Base-by-base conservation (phyloP, 2,113 vertebrate species). In the Geothlypis trichas region DNA sequence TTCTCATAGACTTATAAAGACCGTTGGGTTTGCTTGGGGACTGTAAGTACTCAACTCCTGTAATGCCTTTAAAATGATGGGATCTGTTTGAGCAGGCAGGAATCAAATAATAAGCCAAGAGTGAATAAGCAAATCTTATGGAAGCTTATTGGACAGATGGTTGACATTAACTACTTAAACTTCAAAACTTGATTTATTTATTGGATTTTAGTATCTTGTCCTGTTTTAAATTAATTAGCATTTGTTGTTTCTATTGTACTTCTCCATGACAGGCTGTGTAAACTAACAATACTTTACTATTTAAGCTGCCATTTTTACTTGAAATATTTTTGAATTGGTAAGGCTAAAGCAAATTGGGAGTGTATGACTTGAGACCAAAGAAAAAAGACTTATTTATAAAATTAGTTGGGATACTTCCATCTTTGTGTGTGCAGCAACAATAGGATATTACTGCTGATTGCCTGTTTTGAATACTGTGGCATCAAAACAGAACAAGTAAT, bases 221-320 rank as follows among this genome's bases (percentile, higher is more conserved):
- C 59, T 80, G 23, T 51, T 91, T 77, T 63, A 84, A 86, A 86
- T 84, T 87, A 86, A 54, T 93, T 91, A 86, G 6, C 10, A 20
- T 91, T 71, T 94, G 20, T 87, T 93, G 44, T 90, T 96, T 92
- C 67, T 76, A 44, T 76, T 78, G 72, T 80, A 22, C 87, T 94
- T 93, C 74, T 90, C 47, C 59, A 16, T 89, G 83, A 74, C 66
- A 67, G 72, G 33, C 49, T 71, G 31, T 9, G 27, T 86, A 68
- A 78, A 46, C 18, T 46, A 77, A 77, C 84, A 54, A 23, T 87
- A 46, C 46, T 37, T 59, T 68, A 67, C 19, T 0, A 73, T 90
- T 86, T 89, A 85, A 77, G 39, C 77, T 95, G 67, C 59, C 96
- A 91, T 31, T 97, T 96, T 97, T 96, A 89, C 72, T 83, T 68